phyloP scores from a whole-genome alignment of 2,888 invertebrate genomes.

The Neoaliturus tenellus region DNA sequence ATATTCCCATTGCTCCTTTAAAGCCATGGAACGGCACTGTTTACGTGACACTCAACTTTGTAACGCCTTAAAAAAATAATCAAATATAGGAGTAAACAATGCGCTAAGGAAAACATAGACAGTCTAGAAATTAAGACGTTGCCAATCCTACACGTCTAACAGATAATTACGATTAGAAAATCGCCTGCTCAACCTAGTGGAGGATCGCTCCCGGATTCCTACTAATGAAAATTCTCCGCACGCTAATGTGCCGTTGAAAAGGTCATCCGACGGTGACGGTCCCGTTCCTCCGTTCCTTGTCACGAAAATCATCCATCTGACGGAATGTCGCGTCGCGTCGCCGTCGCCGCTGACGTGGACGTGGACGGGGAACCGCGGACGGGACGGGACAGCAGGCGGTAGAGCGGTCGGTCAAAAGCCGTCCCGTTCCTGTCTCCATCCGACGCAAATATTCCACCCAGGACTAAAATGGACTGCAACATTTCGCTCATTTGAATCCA shows the following conservation, averaged over 20 bases:
- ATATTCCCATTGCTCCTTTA: no score
- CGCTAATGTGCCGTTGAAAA: constrained; percentile 49
- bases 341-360: background rate
- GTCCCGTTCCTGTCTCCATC: background rate
- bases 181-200: background rate
- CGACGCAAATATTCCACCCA: constrained; percentile 44
- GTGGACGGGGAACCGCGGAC: background rate
- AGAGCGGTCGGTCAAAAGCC: constrained; percentile 9
- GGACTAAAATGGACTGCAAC: constrained; percentile 51
- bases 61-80: no score
- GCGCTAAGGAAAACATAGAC: no score
- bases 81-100: no score
- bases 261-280: constrained; percentile 20
- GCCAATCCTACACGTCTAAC: background rate
- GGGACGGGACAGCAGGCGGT: background rate
- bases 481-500: constrained; percentile 49
- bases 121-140: no score
- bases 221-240: constrained; percentile 46
- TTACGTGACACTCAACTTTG: no score
- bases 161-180: background rate
- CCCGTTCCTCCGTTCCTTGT: constrained; percentile 44
- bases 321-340: constrained; percentile 42
- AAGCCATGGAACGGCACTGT: no score
- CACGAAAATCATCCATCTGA: constrained; percentile 54
- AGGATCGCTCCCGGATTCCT: constrained; percentile 9